Base-by-base conservation (phyloP, 2,888 invertebrate species). In the Drosophila paracracens region DNA sequence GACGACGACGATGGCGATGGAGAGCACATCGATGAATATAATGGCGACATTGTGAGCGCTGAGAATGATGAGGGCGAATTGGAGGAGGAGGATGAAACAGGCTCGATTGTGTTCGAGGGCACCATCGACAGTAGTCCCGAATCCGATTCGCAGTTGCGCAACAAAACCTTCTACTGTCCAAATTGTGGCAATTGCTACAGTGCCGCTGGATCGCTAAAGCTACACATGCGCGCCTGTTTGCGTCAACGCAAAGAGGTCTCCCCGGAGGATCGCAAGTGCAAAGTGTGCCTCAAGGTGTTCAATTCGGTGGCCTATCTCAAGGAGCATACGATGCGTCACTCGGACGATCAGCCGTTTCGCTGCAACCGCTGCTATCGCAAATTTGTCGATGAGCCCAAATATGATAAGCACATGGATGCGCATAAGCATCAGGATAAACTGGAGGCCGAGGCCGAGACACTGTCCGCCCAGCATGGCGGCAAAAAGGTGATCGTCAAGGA, bases 141-240 rank as follows among this genome's bases (percentile, higher is more conserved):
- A 4, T 80, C 74, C 2, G 85, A 85, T 51, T 61, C 79, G 35
- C 78, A 75, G 11, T 65, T 57, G 18, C 83, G 76, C 46, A 83
- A 79, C 51, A 93, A 93, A 70, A 91, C 92, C 7, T 93, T 92
- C 78, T 93, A 93, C 36, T 93, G 93, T 36, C 92, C 93, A 6
- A 93, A 93, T 53, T 93, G 93, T 52, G 93, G 93, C 33, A 93
- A 93, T 61, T 93, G 93, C 54, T 93, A 93, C 36, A 92, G 92
- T 62, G 93, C 93, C 18, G 93, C 93, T 13, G 93, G 93, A 0
- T 93, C 93, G 1, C 64, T 93, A 0, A 93, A 93, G 69, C 76
- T 93, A 8, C 93, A 93, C 43, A 93, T 93, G 88, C 91, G 93
- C 29, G 93, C 93, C 18, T 93, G 93, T 33, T 70, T 93, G 51